Evolutionary conservation across 2,797 vertebrate species (phyloP).

Genomic region (Parauchenoglanis punctatus): DNA sequence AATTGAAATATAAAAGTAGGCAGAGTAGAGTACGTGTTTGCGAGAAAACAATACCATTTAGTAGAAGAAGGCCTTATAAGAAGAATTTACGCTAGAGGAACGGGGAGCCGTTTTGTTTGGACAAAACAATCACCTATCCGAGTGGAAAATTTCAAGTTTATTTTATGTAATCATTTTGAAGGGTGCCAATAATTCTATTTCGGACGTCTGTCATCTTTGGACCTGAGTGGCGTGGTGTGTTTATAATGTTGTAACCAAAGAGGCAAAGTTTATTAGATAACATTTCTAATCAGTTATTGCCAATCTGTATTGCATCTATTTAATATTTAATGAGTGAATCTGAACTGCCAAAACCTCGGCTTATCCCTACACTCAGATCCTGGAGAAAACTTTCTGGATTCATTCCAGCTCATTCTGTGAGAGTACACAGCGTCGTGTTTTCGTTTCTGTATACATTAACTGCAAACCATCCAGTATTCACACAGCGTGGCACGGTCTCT

Average conservation of each 20-base stretch:
- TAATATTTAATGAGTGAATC: neutral
- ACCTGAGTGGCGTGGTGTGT: neutral
- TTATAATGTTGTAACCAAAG: neutral
- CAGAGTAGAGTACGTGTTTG: neutral
- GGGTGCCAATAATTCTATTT: neutral
- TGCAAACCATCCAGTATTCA: neutral
- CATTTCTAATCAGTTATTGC: neutral
- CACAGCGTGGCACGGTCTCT: neutral
- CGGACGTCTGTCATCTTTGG: neutral
- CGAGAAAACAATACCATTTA: neutral
- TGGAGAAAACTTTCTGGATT: neutral
- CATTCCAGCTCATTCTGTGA: neutral
- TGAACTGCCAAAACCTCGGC: neutral
- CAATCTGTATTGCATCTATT: neutral
- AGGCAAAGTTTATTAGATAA: conserved; percentile 6
- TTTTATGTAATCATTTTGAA: neutral
- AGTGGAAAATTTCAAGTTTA: neutral
- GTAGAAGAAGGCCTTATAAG: neutral
- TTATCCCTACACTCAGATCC: neutral
- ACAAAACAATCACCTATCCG: neutral
- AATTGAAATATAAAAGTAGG: neutral
- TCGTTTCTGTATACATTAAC: neutral
- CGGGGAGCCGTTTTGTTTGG: neutral
- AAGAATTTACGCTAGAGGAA: neutral
- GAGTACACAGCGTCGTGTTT: neutral